phyloP scores from a whole-genome alignment of 2,113 vertebrate genomes.

The Axis porcinus region DNA sequence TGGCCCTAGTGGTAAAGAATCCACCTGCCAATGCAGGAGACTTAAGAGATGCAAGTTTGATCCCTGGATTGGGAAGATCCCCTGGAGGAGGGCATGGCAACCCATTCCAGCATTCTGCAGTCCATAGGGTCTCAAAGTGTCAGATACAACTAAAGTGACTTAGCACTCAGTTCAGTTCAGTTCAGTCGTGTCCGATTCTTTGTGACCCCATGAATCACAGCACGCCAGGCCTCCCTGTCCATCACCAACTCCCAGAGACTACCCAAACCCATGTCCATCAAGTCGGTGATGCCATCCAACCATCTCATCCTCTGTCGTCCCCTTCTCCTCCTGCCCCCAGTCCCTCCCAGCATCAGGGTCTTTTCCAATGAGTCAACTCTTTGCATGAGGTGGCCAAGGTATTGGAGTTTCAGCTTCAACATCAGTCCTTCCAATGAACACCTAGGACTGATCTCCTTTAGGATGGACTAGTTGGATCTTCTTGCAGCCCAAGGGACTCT shows the following conservation, averaged over 20 bases:
- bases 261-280: rapidly evolving
- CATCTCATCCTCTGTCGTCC: rapidly evolving
- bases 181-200: neutral
- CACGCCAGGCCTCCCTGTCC: neutral
- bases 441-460: neutral
- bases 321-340: neutral
- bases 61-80: neutral
- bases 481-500: neutral
- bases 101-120: neutral
- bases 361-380: neutral
- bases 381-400: no score
- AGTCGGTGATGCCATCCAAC: neutral
- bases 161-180: neutral
- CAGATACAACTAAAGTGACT: neutral
- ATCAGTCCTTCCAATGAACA: neutral
- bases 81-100: neutral
- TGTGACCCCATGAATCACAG: neutral
- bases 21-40: neutral
- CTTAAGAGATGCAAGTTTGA: neutral
- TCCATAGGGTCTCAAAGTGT: neutral
- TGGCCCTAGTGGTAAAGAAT: neutral
- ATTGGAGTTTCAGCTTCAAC: neutral
- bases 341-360: neutral
- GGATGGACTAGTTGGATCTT: neutral
- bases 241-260: neutral